phyloP scores from a whole-genome alignment of 2,797 vertebrate species.

The Myiothlypis coronata region DNA sequence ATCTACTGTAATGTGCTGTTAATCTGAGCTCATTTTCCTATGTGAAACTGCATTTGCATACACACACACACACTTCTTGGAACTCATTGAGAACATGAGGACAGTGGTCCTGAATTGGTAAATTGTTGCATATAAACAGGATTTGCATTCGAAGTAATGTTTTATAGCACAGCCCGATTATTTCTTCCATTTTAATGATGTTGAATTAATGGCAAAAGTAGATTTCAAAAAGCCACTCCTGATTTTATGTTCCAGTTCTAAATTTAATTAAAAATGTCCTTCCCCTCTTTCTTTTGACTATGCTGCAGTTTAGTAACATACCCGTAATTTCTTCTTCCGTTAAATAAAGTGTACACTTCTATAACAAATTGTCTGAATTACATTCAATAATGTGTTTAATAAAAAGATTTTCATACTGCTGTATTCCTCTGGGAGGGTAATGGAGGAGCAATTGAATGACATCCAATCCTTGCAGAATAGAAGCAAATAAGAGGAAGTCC shows the following conservation, averaged over 20 bases:
- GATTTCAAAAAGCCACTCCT: background rate
- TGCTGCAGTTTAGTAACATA: background rate
- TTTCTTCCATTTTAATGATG: slow-evolving; percentile 15
- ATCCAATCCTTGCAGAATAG: background rate
- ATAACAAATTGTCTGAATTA: background rate
- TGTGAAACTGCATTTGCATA: background rate
- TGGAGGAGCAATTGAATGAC: background rate
- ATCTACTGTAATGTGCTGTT: slow-evolving; percentile 1
- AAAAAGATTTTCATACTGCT: background rate
- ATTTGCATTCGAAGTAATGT: slow-evolving; percentile 19
- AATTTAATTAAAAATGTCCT: slow-evolving; percentile 14
- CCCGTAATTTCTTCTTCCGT: background rate
- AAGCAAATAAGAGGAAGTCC: background rate
- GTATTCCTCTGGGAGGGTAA: background rate
- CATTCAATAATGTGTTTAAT: background rate
- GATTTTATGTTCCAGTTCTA: background rate
- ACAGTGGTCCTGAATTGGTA: slow-evolving; percentile 5
- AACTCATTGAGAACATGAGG: background rate
- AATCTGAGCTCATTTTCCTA: slow-evolving; percentile 48
- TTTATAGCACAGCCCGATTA: slow-evolving; percentile 15
- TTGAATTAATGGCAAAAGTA: background rate
- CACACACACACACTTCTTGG: slow-evolving; percentile 12
- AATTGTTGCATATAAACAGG: slow-evolving; percentile 31
- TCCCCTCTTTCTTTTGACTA: background rate
- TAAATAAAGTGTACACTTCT: background rate